Percentiles rank a stretch among this genome's conserved stretches.
Evolutionary conservation across 2,888 invertebrate genomes (phyloP).

Genomic region (Leucoma salicis): DNA sequence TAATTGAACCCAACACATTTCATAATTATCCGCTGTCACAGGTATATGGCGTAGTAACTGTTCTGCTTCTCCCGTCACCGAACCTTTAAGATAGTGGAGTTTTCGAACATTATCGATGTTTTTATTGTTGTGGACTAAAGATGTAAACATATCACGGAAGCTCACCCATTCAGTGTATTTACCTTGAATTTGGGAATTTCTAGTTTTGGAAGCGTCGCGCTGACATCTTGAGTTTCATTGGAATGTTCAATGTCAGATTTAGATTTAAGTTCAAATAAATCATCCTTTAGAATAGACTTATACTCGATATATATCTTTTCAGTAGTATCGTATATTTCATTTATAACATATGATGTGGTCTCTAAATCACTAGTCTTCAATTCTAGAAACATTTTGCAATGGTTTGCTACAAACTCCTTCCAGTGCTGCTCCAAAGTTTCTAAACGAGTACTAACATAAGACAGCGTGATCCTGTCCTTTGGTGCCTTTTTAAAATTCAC

Average conservation of each 20-base stretch:
- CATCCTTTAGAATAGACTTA: background rate
- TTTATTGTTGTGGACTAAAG: background rate
- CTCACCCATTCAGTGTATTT: conserved; percentile 1
- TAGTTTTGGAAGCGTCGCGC: background rate
- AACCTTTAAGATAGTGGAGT: background rate
- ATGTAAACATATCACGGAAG: background rate
- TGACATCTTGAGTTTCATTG: background rate
- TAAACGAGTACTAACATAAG: background rate
- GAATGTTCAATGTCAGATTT: too few relatives aligned
- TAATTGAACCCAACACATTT: background rate
- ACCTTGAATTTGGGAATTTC: background rate
- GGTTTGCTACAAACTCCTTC: background rate
- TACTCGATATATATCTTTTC: background rate
- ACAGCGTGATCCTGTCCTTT: background rate
- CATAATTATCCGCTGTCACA: background rate
- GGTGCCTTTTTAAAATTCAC: background rate
- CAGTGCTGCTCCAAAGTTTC: background rate
- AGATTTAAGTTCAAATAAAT: background rate
- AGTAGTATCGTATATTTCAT: background rate
- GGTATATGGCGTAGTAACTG: background rate
- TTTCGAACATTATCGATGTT: background rate
- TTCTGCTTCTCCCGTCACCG: background rate
- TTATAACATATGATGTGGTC: background rate
- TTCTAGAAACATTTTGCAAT: background rate
- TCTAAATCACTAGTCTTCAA: background rate